These are phyloP conservation scores for Microcebus lehilahytsara DNA, from an alignment of 2,113 vertebrate genomes.

Conservation along the genomic window DNA sequence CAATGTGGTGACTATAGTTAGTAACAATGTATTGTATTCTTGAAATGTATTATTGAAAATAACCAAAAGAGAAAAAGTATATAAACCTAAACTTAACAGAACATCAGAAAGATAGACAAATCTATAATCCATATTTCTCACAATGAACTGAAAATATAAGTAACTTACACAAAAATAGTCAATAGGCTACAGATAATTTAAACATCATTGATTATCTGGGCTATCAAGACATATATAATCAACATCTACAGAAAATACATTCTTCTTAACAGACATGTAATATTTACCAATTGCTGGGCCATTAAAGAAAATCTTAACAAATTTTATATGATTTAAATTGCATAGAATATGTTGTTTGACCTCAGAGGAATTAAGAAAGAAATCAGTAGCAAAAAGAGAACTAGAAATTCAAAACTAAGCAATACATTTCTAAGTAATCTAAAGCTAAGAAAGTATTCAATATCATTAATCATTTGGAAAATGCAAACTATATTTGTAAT, in stretches of 20 bases:
- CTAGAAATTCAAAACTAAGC: background rate
- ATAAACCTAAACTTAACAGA: background rate
- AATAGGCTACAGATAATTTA: background rate
- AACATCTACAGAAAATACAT: background rate
- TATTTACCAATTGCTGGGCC: background rate
- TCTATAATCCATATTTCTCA: background rate
- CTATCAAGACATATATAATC: background rate
- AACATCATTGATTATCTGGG: background rate
- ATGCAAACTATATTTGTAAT: background rate
- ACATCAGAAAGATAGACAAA: background rate
- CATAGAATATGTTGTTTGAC: background rate
- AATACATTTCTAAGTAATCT: background rate
- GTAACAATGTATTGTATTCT: background rate
- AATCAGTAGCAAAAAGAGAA: background rate
- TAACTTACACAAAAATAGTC: background rate
- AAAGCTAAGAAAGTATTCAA: background rate
- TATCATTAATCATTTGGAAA: background rate
- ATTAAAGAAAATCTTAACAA: background rate
- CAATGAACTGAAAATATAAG: background rate
- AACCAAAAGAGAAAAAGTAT: background rate
- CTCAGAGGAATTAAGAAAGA: background rate
- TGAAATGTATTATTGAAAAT: background rate
- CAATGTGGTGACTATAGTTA: background rate
- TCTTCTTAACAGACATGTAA: background rate
- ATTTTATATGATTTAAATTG: background rate